phyloP scores from a whole-genome alignment of 1,140 invertebrate genomes.

The Drosophila baimaii region DNA sequence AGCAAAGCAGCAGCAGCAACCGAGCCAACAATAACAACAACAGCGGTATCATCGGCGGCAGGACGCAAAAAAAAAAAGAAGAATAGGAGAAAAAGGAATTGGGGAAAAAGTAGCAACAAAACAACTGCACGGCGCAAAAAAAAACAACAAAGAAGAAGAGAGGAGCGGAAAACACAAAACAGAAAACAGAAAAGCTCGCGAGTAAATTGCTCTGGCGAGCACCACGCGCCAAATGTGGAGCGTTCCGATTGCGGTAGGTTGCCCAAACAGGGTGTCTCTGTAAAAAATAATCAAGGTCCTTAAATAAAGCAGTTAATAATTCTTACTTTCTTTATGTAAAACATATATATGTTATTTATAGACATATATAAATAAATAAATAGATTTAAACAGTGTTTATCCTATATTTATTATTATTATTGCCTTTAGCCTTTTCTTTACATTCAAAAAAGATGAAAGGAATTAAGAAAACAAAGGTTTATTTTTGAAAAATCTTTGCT shows the following conservation, averaged over 20 bases:
- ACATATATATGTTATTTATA: too few species aligned
- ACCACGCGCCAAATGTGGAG: slow-evolving; percentile 64
- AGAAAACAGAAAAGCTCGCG: slow-evolving; percentile 34
- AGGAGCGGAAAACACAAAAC: too few species aligned
- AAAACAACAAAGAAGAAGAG: slow-evolving; percentile 1
- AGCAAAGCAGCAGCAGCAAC: slow-evolving; percentile 10
- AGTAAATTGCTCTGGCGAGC: slow-evolving; percentile 72
- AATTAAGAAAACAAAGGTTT: too few species aligned
- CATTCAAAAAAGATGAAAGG: too few species aligned
- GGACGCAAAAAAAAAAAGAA: slow-evolving; percentile 3
- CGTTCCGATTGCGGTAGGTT: slow-evolving; percentile 44
- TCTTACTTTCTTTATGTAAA: too few species aligned
- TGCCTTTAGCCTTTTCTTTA: too few species aligned
- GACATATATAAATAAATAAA: too few species aligned
- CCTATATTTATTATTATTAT: too few species aligned
- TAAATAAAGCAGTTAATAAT: too few species aligned
- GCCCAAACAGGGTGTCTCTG: slow-evolving; percentile 36
- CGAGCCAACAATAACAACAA: slow-evolving; percentile 20
- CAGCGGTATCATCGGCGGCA: slow-evolving; percentile 35
- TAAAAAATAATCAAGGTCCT: not conserved
- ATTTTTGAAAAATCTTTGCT: too few species aligned
- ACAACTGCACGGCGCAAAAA: slow-evolving; percentile 18
- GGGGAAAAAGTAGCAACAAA: slow-evolving; percentile 22
- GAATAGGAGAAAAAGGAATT: slow-evolving; percentile 14
- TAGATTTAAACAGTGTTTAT: too few species aligned